Evolutionary conservation across 2,113 vertebrate genomes (phyloP).

Genomic region (Rhinichthys klamathensis): DNA sequence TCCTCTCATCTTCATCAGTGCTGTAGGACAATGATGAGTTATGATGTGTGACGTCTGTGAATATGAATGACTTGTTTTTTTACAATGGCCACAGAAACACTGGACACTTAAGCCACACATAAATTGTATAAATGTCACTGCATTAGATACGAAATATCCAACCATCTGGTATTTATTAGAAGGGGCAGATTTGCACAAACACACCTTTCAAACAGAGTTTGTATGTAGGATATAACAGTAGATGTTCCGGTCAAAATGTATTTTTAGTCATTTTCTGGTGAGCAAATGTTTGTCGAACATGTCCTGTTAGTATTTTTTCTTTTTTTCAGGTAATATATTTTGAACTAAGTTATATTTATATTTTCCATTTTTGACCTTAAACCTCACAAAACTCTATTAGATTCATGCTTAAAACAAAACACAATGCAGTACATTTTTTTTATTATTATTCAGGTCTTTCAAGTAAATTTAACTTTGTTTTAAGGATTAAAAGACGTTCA

Average conservation of each 20-base stretch:
- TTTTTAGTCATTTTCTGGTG: background rate
- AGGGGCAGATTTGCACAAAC: background rate
- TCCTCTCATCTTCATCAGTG: constrained; percentile 17
- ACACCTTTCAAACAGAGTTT: background rate
- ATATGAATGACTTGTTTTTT: background rate
- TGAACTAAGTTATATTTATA: background rate
- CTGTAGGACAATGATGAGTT: constrained; percentile 3
- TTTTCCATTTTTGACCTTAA: background rate
- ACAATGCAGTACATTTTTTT: too few species aligned
- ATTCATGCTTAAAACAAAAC: background rate
- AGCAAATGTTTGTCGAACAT: background rate
- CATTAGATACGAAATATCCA: background rate
- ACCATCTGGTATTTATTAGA: background rate
- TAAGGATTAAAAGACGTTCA: background rate
- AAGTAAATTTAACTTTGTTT: background rate
- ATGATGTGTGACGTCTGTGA: background rate
- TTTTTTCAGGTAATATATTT: background rate
- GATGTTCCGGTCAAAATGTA: background rate
- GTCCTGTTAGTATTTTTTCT: too few species aligned
- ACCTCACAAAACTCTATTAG: background rate
- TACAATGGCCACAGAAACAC: background rate
- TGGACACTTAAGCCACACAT: background rate
- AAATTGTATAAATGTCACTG: background rate
- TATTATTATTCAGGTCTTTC: background rate
- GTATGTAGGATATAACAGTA: background rate